Conservation (phyloP, 64 coral and sea anemone genomes). For the Stylophora pistillata region DNA sequence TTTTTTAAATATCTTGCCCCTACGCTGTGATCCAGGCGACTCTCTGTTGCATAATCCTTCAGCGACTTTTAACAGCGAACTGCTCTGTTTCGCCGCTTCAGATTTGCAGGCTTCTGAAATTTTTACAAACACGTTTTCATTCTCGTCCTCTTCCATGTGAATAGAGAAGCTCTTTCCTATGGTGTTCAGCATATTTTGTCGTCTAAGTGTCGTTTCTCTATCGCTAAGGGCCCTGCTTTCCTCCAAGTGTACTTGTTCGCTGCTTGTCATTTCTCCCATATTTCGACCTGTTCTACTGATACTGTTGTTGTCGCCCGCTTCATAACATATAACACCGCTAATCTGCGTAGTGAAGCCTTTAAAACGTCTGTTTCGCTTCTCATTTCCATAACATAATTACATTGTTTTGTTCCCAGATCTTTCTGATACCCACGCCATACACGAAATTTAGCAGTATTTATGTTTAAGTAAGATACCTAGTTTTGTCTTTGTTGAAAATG, state of each 20-base stretch:
- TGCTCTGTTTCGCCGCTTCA: slow-evolving; percentile 73
- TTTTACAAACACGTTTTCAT: slow-evolving; percentile 61
- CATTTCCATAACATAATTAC: slow-evolving; percentile 47
- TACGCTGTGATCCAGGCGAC: slow-evolving; percentile 59
- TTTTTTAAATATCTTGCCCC: slow-evolving; percentile 84
- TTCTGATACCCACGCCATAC: not conserved
- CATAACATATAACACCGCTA: not conserved
- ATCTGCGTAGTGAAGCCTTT: slow-evolving; percentile 18
- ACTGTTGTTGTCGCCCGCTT: not conserved
- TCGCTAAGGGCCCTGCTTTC: not conserved
- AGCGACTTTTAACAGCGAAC: slow-evolving; percentile 53
- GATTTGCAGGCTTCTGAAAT: slow-evolving; percentile 73
- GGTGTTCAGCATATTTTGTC: slow-evolving; percentile 9
- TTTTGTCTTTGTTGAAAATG: not conserved
- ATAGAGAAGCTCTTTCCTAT: slow-evolving; percentile 13
- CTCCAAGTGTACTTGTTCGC: slow-evolving; percentile 38
- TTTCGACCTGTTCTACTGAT: not conserved
- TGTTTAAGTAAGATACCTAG: not conserved
- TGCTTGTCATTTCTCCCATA: slow-evolving; percentile 43
- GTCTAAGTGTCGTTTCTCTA: not conserved
- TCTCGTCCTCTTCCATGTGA: slow-evolving; percentile 11
- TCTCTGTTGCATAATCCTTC: slow-evolving; percentile 63
- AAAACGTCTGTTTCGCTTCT: slow-evolving; percentile 3
- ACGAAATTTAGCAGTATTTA: not conserved
- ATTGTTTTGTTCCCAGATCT: slow-evolving; percentile 28